These are phyloP conservation scores for Hyposoter didymator DNA, from an alignment of 2,888 invertebrate genomes.

Conservation along the genomic window DNA sequence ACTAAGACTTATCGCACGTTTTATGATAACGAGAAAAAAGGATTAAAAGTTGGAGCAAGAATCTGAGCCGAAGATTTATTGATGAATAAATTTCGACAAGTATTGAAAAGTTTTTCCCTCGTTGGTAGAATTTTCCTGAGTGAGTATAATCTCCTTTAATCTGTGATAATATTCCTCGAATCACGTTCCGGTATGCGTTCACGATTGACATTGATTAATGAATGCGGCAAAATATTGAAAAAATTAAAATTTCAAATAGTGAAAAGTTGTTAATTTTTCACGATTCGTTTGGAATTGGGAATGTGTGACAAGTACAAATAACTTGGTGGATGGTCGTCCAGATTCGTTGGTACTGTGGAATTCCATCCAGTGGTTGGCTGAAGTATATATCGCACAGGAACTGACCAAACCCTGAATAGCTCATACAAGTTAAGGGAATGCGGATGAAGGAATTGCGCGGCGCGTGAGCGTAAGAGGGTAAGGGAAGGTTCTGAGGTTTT, in stretches of 20 bases:
- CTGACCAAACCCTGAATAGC: constrained; percentile 12
- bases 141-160: constrained; percentile 1
- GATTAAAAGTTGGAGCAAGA: constrained; percentile 3
- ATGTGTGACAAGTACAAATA: not conserved
- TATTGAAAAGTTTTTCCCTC: constrained; percentile 9
- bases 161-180: constrained; percentile 1
- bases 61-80: constrained; percentile 8
- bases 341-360: constrained; percentile 30
- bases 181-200: not conserved
- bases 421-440: constrained; percentile 33
- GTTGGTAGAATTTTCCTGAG: not conserved
- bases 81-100: constrained; percentile 20
- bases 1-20: constrained; percentile 8
- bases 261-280: not conserved
- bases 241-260: not conserved
- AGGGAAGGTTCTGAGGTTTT: not conserved
- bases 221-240: not conserved
- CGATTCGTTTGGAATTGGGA: not conserved
- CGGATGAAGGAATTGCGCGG: constrained; percentile 6
- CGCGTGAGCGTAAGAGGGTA: not conserved
- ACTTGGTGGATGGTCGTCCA: not conserved
- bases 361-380: constrained; percentile 19
- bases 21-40: constrained; percentile 19
- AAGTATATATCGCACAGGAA: not conserved
- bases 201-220: not conserved